Percentiles rank a stretch among this genome's conserved stretches.
These are phyloP conservation scores for Xiphydria camelus DNA, from an alignment of 2,888 invertebrate genomes.

Conservation along the genomic window DNA sequence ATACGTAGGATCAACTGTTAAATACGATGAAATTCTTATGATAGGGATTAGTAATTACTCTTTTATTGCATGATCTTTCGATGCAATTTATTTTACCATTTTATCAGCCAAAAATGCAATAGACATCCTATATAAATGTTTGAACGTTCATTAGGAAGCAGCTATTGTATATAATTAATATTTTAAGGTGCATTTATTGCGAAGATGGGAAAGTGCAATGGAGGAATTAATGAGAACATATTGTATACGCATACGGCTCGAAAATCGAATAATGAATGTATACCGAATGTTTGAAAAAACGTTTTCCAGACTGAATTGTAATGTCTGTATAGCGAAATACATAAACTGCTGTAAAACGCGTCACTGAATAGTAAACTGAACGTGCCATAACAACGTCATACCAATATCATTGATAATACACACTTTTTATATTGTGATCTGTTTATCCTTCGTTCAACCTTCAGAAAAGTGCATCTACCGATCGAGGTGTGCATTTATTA, in stretches of 20 bases:
- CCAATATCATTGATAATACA: conserved; percentile 54
- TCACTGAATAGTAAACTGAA: conserved; percentile 51
- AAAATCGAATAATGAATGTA: conserved; percentile 19
- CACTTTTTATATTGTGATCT: conserved; percentile 49
- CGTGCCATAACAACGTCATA: conserved; percentile 58
- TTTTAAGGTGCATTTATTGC: conserved; percentile 55
- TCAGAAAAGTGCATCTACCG: conserved; percentile 26
- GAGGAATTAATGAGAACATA: conserved; percentile 31
- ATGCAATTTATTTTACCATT: conserved; percentile 38
- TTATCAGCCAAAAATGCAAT: conserved; percentile 33
- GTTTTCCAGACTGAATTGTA: conserved; percentile 39
- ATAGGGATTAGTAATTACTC: conserved; percentile 14
- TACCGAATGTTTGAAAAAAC: conserved; percentile 17
- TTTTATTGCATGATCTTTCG: conserved; percentile 28
- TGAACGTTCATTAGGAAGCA: conserved; percentile 35
- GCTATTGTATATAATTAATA: conserved; percentile 45
- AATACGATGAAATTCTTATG: conserved; percentile 14
- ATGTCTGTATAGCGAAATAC: conserved; percentile 39
- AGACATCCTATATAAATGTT: conserved; percentile 27
- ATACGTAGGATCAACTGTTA: conserved; percentile 15
- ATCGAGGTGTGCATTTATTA: conserved; percentile 20
- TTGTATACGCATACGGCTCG: conserved; percentile 5
- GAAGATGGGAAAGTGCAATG: conserved; percentile 58
- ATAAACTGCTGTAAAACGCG: conserved; percentile 39
- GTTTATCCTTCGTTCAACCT: conserved; percentile 41